Base-by-base conservation (phyloP, 1,140 invertebrate species). In the Drosophila erecta region DNA sequence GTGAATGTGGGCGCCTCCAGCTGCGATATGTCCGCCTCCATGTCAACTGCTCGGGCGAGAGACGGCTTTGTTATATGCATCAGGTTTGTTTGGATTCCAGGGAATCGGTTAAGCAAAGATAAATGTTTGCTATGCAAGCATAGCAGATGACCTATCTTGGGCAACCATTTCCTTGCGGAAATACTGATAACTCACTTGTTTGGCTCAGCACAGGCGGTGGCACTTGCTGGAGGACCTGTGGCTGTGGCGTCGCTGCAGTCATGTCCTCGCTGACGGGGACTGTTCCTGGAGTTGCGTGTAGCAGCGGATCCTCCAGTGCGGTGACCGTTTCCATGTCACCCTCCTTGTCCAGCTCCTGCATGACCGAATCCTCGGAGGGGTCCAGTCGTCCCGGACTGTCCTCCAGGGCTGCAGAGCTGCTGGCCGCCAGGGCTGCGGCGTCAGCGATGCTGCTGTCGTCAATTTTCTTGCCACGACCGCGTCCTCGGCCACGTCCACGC, bases 1-100 rank as follows among this genome's bases (percentile, higher is more conserved):
- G 97, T 98, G 87, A 98, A 98, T 22, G 97, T 97, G 7, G 97
- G 96, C 1, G 97, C 96, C 92, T 98, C 96, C 70, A 97, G 86
- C 78, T 97, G 96, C 0, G 97, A 98, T 91, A 97, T 97, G 91
- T 97, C 96, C 40, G 96, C 96, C 90, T 97, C 97, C 78, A 97
- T 94, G 92, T 97, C 96, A 94, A 97, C 96, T 95, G 86, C 2
- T 66, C 70, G 10, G 2, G 5, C 20, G 37, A 38, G 1, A 4
- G 5, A 30, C 5, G 4, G 37, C 53, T n/a, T 50, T 22, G 37
- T 38, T 30, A 17, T 17, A 3, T 2, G 7, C 4, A 7, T 27
- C 7, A 1, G 24, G 4, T 24, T 27, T n/a, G 1, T 10, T 30
- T 30, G 30, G 8, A 30, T 30, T 8, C 30, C 30, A 30, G 4